Conservation (phyloP, 2,888 invertebrate species). For the Macaria notata region DNA sequence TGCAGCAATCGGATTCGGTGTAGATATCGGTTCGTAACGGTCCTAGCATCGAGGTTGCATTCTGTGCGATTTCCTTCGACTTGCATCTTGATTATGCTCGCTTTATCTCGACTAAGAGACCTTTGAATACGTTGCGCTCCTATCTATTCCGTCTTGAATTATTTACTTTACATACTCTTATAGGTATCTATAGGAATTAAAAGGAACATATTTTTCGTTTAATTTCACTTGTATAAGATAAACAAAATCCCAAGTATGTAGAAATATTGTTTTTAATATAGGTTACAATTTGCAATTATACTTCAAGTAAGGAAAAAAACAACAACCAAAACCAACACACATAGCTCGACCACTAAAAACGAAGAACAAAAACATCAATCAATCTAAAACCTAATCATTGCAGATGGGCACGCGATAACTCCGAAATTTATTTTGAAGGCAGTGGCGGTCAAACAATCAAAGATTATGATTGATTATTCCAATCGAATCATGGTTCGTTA, state of each 20-base stretch:
- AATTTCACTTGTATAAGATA: no score
- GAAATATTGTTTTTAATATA: no score
- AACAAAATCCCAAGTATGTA: no score
- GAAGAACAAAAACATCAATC: no score
- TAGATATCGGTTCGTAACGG: conserved; percentile 71
- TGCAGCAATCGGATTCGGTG: conserved; percentile 72
- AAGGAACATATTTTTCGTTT: no score
- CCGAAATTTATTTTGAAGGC: conserved; percentile 44
- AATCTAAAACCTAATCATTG: conserved; percentile 2
- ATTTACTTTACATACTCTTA: background rate
- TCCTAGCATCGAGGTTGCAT: conserved; percentile 66
- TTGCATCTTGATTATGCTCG: conserved; percentile 57
- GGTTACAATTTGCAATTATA: no score
- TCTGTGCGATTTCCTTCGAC: conserved; percentile 60
- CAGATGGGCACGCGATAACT: conserved; percentile 23
- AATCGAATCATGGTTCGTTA: conserved; percentile 77
- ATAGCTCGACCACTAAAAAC: no score
- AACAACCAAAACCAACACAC: no score
- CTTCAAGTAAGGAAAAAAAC: no score
- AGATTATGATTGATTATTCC: conserved; percentile 78
- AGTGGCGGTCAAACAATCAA: conserved; percentile 70
- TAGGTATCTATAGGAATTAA: no score
- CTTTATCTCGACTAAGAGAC: conserved; percentile 45
- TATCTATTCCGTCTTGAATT: conserved; percentile 10
- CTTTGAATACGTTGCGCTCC: conserved; percentile 35